Base-by-base conservation (phyloP, 2,113 vertebrate species). In the Sylvietta virens region DNA sequence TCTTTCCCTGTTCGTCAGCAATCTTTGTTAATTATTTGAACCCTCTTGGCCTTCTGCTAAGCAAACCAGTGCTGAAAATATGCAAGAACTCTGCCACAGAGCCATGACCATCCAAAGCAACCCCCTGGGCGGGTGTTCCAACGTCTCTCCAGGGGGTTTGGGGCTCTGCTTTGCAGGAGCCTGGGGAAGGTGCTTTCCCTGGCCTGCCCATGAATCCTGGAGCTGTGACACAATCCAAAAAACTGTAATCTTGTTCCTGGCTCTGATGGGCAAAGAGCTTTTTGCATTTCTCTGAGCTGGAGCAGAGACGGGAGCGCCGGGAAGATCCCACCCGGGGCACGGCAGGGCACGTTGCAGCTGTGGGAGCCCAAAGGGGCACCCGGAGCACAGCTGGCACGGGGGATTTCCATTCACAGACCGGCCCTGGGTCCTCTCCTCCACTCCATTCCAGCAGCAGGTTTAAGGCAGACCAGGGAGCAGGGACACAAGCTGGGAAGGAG, bases 1-100 rank as follows among this genome's bases (percentile, higher is more conserved):
- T 96, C 85, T 45, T 47, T 92, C 94, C 83, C 84, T 11, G 7
- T 42, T 66, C 61, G 91, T 86, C 90, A 91, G 92, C 88, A 78
- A 72, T 77, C 88, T 60, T 8, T n/a, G 65, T 24, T 85, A 72
- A 86, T 83, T 80, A 74, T n/a, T 92, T 57, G 19, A 88, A 79
- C 50, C 11, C 57, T 92, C 57, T 35, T 31, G 37, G 40, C 18
- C 62, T 35, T 12, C 86, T 90, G 71, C 90, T 80, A 47, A 90
- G 92, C 66, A 69, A 77, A 31, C 40, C 39, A 45, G 70, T 3
- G 26, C 66, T 0, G 9, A 53, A 85, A 85, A 51, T 1, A 92
- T 5, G 42, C 3, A 56, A 80, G 26, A 70, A 16, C 35, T 31
- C 57, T 15, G 15, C 47, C 79, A 27, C 40, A 35, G 42, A 58